Percentiles rank a stretch among this genome's conserved stretches.
These are phyloP conservation scores for Polydrusus cervinus DNA, from an alignment of 2,888 invertebrate species.

Conservation along the genomic window DNA sequence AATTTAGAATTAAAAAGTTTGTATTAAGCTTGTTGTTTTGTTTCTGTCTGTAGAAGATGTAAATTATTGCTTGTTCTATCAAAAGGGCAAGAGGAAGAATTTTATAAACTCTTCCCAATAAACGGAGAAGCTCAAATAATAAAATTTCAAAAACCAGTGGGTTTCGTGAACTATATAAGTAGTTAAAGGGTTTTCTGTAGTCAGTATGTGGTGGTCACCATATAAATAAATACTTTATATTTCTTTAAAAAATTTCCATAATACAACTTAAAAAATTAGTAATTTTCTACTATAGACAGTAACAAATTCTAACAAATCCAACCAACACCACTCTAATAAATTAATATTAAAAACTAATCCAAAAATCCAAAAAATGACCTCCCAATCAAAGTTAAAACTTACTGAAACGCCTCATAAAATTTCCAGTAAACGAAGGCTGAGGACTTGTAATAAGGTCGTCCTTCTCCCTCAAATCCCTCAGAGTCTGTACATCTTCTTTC, in stretches of 20 bases:
- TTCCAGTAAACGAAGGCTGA: conserved; percentile 79
- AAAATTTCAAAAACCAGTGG: no score
- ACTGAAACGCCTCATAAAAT: conserved; percentile 90
- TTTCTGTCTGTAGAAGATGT: conserved; percentile 14
- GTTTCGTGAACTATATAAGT: no score
- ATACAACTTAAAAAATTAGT: background rate
- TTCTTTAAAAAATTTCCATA: no score
- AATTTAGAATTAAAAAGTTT: conserved; percentile 5
- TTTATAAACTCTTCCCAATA: no score
- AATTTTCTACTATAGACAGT: conserved; percentile 20
- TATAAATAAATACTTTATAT: no score
- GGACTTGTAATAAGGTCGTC: conserved; percentile 67
- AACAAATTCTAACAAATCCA: conserved; percentile 20
- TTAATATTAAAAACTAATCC: conserved; percentile 19
- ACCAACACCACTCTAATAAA: conserved; percentile 44
- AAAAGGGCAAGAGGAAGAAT: no score
- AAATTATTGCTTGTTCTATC: no score
- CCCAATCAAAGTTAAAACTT: conserved; percentile 75
- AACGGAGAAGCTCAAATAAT: no score
- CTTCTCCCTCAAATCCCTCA: conserved; percentile 75
- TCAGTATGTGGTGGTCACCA: no score
- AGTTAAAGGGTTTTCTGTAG: no score
- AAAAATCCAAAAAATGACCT: conserved; percentile 32
- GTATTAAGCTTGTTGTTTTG: conserved; percentile 10
- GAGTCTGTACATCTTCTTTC: conserved; percentile 73